Base-by-base conservation (phyloP, 2,113 vertebrate species). In the Plecotus auritus region DNA sequence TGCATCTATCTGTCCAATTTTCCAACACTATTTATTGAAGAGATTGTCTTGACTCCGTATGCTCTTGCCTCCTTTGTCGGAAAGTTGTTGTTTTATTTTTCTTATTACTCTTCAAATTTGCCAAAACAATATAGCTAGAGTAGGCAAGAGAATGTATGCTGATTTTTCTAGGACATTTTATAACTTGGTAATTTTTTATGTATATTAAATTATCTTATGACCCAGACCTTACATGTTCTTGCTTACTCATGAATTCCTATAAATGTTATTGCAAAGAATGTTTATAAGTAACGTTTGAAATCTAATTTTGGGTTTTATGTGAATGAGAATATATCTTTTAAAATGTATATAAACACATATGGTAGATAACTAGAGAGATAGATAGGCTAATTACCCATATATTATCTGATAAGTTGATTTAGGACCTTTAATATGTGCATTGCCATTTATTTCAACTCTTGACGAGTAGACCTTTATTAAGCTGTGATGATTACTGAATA, bases 401-500 rank as follows among this genome's bases (percentile, higher is more conserved):
- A 89, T 97, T 97, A 97, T 97, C 96, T 98, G 96, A 96, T 98
- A 95, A 95, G 77, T 97, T 97, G 97, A 97, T 98, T 98, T 96
- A 97, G 95, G 93, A 87, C 96, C 98, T 98, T 96, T 98, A 89
- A 90, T 97, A 95, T 97, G 97, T 97, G 78, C 94, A 95, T 95
- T 98, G 93, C 87, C 98, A 98, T 98, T 98, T 98, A 98, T 98
- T 98, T 98, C 97, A 96, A 11, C 91, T 85, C 97, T 98, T 97
- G 96, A 98, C 54, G 95, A 98, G 97, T 88, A 98, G 98, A 97
- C 97, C 97, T 98, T 98, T 98, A 98, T 98, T 98, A 98, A 98
- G 97, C 98, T 88, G 78, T 98, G 98, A 98, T 98, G 98, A 98
- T 98, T 98, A 98, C 98, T 98, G 98, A 98, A 98, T 98, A 98